phyloP scores from a whole-genome alignment of 2,888 invertebrate genomes.

The Drosophila mercatorum region DNA sequence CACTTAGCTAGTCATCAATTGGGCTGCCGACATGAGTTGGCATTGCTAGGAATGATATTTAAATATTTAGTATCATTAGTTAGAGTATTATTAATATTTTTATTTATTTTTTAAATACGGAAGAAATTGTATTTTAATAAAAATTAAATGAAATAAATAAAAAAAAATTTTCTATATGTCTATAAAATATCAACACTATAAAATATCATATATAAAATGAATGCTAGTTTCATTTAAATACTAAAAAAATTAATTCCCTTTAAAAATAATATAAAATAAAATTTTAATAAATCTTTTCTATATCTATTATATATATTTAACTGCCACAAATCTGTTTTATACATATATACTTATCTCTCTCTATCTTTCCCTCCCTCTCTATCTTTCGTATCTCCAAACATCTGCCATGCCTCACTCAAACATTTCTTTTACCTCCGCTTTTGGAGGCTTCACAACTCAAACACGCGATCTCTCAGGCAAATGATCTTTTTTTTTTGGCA shows the following conservation, averaged over 20 bases:
- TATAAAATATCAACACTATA: no score
- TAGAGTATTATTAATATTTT: no score
- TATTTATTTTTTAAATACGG: background rate
- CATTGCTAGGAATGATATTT: background rate
- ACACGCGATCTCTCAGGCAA: slow-evolving; percentile 5
- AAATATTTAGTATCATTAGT: background rate
- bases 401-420: no score
- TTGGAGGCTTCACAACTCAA: background rate
- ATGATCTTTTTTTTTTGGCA: slow-evolving; percentile 11
- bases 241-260: background rate
- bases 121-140: no score
- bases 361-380: background rate
- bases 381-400: background rate
- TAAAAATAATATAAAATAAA: no score
- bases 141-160: no score
- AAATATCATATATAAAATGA: no score
- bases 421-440: background rate
- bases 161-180: no score
- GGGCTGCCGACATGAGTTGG: background rate
- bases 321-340: no score
- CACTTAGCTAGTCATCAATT: slow-evolving; percentile 44
- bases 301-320: no score
- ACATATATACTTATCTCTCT: background rate
- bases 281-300: no score
- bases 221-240: background rate